Conservation (phyloP, 1,140 invertebrate genomes). For the Drosophila nannoptera region DNA sequence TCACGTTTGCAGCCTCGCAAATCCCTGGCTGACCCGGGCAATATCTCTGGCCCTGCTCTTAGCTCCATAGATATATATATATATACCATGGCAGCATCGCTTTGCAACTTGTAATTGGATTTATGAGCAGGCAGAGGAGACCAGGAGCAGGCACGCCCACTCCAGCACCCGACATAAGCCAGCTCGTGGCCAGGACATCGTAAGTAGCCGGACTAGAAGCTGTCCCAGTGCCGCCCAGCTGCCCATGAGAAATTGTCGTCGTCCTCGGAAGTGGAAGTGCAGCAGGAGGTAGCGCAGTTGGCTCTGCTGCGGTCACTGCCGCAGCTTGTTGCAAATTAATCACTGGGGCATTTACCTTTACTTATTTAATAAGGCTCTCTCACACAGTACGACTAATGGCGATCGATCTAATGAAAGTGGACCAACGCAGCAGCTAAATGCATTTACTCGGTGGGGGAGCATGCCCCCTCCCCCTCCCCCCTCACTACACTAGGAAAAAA, state of each 20-base stretch:
- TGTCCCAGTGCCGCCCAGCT: slow-evolving; percentile 11
- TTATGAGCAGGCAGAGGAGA: slow-evolving; percentile 40
- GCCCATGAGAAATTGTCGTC: slow-evolving; percentile 28
- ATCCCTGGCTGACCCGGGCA: no score
- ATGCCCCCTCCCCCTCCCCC: no score
- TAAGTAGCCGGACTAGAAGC: slow-evolving; percentile 43
- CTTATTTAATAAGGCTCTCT: slow-evolving; percentile 50
- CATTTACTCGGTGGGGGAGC: no score
- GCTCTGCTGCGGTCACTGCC: slow-evolving; percentile 23
- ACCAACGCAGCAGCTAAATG: not conserved
- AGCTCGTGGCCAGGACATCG: slow-evolving; percentile 27
- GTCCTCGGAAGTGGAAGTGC: slow-evolving; percentile 50
- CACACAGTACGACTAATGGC: slow-evolving; percentile 32
- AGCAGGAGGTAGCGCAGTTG: slow-evolving; percentile 24
- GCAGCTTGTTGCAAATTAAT: slow-evolving; percentile 50
- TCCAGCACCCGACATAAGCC: slow-evolving; percentile 41
- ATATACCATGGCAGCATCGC: slow-evolving; percentile 32
- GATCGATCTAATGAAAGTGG: slow-evolving; percentile 24
- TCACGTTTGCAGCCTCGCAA: no score
- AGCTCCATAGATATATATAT: not conserved
- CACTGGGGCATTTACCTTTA: slow-evolving; percentile 46
- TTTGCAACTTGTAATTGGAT: slow-evolving; percentile 60
- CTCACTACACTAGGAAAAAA: no score
- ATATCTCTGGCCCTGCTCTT: not conserved
- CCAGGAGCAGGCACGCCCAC: slow-evolving; percentile 4